Evolutionary conservation across 2,113 vertebrate genomes (phyloP).

Genomic region (Crotalus helleri): DNA sequence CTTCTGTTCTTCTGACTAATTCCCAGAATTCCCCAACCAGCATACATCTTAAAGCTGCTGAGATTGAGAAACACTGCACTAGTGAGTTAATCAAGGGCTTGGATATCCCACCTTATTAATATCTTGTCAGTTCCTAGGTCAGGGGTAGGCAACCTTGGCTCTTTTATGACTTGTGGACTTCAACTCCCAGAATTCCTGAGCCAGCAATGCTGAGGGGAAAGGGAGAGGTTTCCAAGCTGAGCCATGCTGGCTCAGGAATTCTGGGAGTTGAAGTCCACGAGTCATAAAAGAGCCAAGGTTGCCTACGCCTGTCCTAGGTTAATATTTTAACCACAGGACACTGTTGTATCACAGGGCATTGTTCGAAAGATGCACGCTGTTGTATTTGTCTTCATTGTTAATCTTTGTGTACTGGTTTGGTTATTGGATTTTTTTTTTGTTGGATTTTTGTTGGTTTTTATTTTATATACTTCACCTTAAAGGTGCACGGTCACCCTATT

Average conservation of each 20-base stretch:
- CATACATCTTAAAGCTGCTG: not conserved
- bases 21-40: too few relatives aligned
- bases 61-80: not conserved
- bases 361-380: not conserved
- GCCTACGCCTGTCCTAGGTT: not conserved
- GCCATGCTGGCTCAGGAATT: too few relatives aligned
- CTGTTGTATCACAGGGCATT: not conserved
- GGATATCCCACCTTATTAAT: not conserved
- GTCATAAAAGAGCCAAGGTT: too few relatives aligned
- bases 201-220: too few relatives aligned
- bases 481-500: not conserved
- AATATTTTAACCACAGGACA: not conserved
- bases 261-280: too few relatives aligned
- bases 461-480: not conserved
- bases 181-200: too few relatives aligned
- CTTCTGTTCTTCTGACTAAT: not conserved
- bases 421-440: not conserved
- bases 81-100: not conserved
- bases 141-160: too few relatives aligned
- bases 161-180: too few relatives aligned
- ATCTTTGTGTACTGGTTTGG: not conserved
- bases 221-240: too few relatives aligned
- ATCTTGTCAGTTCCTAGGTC: not conserved
- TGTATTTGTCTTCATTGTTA: not conserved
- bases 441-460: not conserved